Base-by-base conservation (phyloP, 2,888 invertebrate species). In the Rhagonycha fulva region DNA sequence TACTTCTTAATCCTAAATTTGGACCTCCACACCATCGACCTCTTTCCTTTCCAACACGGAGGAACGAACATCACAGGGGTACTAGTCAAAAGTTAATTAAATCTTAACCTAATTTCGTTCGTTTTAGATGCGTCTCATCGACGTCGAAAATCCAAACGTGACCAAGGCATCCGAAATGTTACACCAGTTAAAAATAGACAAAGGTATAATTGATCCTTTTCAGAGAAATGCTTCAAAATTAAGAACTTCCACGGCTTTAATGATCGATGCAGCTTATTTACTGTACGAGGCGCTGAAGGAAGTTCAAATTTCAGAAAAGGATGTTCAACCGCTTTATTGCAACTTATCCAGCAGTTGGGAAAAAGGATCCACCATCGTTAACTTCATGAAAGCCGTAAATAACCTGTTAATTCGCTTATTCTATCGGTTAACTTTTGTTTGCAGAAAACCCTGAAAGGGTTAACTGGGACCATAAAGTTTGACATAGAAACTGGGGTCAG, bases 231-330 rank as follows among this genome's bases (percentile, higher is more conserved):
- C 24, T 4, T 84, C 84, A 80, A 82, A 83, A 62, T 71, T 87
- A 10, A 89, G 91, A 88, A 91, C 94, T 7, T 93, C 94, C 85
- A 91, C 95, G 78, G 97, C 96, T 11, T 89, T 98, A 78, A 90
- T 96, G 82, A 94, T 95, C 85, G 98, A 98, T 86, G 94, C 96
- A 0, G 94, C 97, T n/a, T 90, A 92, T 79, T 89, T 97, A 82
- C 94, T 96, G 85, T 93, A 94, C 5, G 90, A 92, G 83, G 95
- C 95, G 68, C 89, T 97, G 77, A 92, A 92, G 80, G 93, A 93
- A 83, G 86, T 94, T 11, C 81, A 82, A 7, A 61, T 74, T 19
- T 74, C 71, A 60, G 63, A 28, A 69, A 30, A 72, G 10, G 74
- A 71, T 28, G 14, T 68, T 12, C 26, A 12, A 10, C 76, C 90